Conservation (phyloP, 2,113 vertebrate genomes). For the Ardeotis arabs region DNA sequence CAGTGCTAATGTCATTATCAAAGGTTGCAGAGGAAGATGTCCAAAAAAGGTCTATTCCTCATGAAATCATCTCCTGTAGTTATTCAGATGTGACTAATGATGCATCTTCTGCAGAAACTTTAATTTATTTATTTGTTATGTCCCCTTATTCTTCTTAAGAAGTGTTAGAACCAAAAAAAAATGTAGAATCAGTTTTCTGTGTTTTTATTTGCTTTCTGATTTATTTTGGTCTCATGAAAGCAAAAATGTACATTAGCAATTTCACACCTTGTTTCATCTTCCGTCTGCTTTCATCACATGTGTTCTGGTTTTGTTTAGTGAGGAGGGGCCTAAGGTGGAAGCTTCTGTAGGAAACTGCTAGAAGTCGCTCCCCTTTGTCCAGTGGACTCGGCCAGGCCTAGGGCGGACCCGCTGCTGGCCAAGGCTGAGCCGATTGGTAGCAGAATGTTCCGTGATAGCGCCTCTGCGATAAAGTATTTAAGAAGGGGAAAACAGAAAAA, state of each 20-base stretch:
- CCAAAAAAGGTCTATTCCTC: constrained; percentile 12
- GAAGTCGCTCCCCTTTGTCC: too few relatives aligned
- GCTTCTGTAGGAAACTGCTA: too few relatives aligned
- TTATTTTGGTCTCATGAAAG: constrained; percentile 28
- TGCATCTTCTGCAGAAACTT: background rate
- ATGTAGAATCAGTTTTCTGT: background rate
- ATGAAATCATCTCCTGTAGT: background rate
- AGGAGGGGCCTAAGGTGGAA: too few relatives aligned
- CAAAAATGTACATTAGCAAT: background rate
- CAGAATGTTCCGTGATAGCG: too few relatives aligned
- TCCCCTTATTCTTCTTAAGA: background rate
- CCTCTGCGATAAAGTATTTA: too few relatives aligned
- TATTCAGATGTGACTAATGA: constrained; percentile 24
- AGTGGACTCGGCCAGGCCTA: too few relatives aligned
- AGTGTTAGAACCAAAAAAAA: background rate
- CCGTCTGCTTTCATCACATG: constrained; percentile 43
- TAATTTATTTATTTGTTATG: background rate
- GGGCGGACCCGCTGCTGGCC: too few relatives aligned
- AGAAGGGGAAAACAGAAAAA: too few relatives aligned
- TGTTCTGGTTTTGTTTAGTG: too few relatives aligned
- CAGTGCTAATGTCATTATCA: constrained; percentile 36
- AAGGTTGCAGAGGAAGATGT: constrained; percentile 15
- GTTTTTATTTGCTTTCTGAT: constrained; percentile 46
- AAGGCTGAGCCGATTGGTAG: too few relatives aligned
- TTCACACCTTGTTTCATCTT: constrained; percentile 56